Base-by-base conservation (phyloP, 2,797 vertebrate genomes). In the Leuciscus waleckii region DNA sequence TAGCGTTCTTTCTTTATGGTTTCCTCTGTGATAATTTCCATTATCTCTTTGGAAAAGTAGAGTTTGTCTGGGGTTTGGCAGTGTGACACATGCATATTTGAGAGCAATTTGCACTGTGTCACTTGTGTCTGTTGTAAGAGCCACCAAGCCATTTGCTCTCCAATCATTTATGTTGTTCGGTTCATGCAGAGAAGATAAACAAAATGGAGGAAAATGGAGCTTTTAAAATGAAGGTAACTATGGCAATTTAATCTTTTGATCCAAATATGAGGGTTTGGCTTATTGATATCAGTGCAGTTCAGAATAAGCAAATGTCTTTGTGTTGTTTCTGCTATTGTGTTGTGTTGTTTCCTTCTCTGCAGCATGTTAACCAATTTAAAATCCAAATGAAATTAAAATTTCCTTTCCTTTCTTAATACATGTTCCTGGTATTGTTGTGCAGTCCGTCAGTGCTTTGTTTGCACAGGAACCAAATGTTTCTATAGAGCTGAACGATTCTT, bases 81-180 rank as follows among this genome's bases (percentile, higher is more conserved):
- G 46, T 39, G 32, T 71, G 56, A 85, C 61, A 77, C 74, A 67
- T 69, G n/a, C 49, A 23, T 61, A 65, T 77, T 79, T 74, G 51
- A 79, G 65, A 76, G 77, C 56, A 78, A 75, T 86, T 81, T 83
- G 77, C 54, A 49, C 43, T 56, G 63, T 14, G 23, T 37, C 37
- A 51, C 65, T 76, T 79, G 54, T 79, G 67, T 85, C 85, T 85
- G 74, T 89, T 76, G 63, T 74, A 37, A 74, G 69, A 79, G 69
- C 56, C 54, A 35, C 69, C 7, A 49, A 84, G 69, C 69, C 39
- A 63, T 79, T 78, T 71, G 73, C 71, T 80, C 68, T 74, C 80
- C 79, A 80, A 77, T 82, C 63, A 61, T 80, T 87, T 77, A 67
- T 79, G 79, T 83, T 86, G 68, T 73, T 83, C 32, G 51, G 65